Conservation (phyloP, 2,113 vertebrate genomes). For the Trachemys scripta region DNA sequence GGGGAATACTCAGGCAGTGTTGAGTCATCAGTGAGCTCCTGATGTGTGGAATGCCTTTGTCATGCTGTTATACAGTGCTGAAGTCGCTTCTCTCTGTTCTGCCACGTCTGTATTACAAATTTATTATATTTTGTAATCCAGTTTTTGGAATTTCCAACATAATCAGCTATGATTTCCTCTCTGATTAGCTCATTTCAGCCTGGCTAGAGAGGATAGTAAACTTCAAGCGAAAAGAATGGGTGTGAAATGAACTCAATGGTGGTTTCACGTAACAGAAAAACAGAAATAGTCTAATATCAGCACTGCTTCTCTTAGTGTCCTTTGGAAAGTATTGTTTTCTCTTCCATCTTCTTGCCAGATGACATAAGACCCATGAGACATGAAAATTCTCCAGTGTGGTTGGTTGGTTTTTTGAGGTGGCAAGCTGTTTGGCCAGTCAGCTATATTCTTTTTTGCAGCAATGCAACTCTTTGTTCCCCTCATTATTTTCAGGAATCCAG, state of each 20-base stretch:
- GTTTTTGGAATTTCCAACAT: fast-evolving
- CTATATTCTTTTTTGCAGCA: neutral
- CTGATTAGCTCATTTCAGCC: neutral
- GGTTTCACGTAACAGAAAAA: neutral
- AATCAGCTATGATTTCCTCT: neutral
- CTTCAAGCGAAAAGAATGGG: neutral
- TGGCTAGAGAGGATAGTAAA: neutral
- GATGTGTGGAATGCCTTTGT: neutral
- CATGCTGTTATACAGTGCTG: neutral
- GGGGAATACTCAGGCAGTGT: fast-evolving
- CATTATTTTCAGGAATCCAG: neutral
- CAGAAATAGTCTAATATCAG: neutral
- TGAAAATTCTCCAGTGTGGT: neutral
- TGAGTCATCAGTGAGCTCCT: neutral
- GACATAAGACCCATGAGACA: neutral
- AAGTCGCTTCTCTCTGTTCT: neutral
- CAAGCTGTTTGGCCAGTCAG: neutral
- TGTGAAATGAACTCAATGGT: neutral
- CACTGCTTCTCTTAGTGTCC: neutral
- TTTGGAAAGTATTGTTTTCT: neutral
- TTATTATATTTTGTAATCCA: neutral
- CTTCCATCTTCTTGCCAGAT: neutral
- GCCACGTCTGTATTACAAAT: neutral
- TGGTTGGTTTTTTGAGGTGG: neutral
- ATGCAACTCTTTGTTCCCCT: neutral